Conservation (phyloP, 2,888 invertebrate species). For the Hylaea fasciaria region DNA sequence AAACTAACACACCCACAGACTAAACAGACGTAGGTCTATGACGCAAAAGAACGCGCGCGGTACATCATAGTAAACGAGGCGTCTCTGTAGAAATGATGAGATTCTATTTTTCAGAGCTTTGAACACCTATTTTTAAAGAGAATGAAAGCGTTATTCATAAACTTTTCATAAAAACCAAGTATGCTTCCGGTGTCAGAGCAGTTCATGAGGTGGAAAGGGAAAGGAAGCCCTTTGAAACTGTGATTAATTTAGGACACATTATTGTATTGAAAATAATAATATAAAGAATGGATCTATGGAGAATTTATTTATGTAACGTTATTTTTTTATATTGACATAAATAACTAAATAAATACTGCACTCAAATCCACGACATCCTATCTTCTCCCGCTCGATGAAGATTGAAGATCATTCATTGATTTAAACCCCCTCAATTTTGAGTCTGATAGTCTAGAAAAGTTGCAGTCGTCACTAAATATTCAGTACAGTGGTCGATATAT, state of each 20-base stretch:
- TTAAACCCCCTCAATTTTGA: no score
- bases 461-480: no score
- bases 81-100: neutral
- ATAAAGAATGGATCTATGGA: no score
- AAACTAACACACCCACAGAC: neutral
- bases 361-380: no score
- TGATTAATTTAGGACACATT: neutral
- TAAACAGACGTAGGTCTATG: neutral
- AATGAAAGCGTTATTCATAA: neutral
- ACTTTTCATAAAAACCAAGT: neutral
- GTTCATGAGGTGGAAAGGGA: neutral
- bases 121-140: neutral
- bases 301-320: no score
- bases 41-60: neutral
- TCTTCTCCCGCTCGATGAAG: no score
- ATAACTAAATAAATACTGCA: no score
- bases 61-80: constrained; percentile 4
- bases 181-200: neutral
- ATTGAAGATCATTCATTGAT: no score
- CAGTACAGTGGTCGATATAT: no score
- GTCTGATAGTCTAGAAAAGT: no score
- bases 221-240: neutral
- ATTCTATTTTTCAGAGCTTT: neutral
- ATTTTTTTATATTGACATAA: no score
- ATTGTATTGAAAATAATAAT: no score